Conservation (phyloP, 2,888 invertebrate genomes). For the Andrena hattorfiana region DNA sequence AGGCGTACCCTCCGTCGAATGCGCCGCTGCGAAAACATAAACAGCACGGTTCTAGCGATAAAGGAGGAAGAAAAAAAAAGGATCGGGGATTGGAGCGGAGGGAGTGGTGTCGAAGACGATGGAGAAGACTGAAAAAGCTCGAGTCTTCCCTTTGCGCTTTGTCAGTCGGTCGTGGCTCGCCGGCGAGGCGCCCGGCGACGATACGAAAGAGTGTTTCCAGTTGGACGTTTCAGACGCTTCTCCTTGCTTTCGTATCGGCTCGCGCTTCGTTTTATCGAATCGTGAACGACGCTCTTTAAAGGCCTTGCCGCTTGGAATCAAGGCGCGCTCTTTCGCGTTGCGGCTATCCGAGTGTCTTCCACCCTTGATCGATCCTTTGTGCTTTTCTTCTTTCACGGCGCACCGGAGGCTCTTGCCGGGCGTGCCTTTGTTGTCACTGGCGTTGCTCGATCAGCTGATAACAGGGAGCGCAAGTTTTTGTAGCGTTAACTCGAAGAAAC, state of each 20-base stretch:
- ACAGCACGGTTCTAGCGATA: constrained; percentile 49
- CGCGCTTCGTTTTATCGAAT: constrained; percentile 27
- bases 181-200: background rate
- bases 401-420: background rate
- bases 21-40: constrained; percentile 66
- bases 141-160: constrained; percentile 32
- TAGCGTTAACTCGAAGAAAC: background rate
- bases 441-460: background rate
- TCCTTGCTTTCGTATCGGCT: constrained; percentile 22
- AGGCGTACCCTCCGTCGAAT: constrained; percentile 48
- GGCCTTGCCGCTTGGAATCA: background rate
- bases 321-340: background rate
- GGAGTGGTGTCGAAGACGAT: background rate
- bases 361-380: constrained; percentile 7
- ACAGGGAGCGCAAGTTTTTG: background rate
- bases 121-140: constrained; percentile 26
- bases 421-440: background rate
- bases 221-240: background rate
- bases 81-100: background rate
- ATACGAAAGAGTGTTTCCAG: background rate
- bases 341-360: background rate
- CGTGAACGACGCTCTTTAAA: constrained; percentile 3
- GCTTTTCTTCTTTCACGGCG: background rate
- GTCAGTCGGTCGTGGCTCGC: background rate
- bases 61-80: constrained; percentile 48